Evolutionary conservation across 2,113 vertebrate species (phyloP).

Genomic region (Syngnathus typhle): DNA sequence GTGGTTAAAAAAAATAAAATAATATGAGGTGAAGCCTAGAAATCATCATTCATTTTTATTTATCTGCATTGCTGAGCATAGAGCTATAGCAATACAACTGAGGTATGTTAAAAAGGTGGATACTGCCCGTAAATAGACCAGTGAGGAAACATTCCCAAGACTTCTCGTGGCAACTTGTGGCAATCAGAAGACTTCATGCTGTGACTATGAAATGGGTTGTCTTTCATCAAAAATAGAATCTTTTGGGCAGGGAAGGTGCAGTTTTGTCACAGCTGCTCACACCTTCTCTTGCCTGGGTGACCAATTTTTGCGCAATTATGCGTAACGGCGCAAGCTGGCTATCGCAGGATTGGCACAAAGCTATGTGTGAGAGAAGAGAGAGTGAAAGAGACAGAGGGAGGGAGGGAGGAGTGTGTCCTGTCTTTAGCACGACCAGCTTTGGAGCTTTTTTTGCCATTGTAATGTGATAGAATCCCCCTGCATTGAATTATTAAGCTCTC

Average conservation of each 20-base stretch:
- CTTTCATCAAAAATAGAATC: conserved; percentile 2
- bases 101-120: background rate
- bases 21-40: background rate
- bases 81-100: background rate
- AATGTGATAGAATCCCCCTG: conserved; percentile 71
- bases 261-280: conserved; percentile 4
- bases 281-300: conserved; percentile 1
- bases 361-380: background rate
- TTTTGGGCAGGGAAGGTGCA: background rate
- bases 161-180: background rate
- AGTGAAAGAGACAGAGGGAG: background rate
- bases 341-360: background rate
- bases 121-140: background rate
- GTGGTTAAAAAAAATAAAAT: background rate
- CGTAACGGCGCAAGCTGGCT: conserved; percentile 2
- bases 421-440: conserved; percentile 62
- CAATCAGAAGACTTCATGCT: background rate
- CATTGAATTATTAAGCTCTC: conserved; percentile 73
- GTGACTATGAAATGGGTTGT: background rate
- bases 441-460: conserved; percentile 63
- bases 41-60: background rate
- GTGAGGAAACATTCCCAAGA: background rate
- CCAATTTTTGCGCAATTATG: conserved; percentile 7
- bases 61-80: background rate
- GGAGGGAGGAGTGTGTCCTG: conserved; percentile 22